Evolutionary conservation across 2,797 vertebrate genomes (phyloP).

Genomic region (Sparus aurata): DNA sequence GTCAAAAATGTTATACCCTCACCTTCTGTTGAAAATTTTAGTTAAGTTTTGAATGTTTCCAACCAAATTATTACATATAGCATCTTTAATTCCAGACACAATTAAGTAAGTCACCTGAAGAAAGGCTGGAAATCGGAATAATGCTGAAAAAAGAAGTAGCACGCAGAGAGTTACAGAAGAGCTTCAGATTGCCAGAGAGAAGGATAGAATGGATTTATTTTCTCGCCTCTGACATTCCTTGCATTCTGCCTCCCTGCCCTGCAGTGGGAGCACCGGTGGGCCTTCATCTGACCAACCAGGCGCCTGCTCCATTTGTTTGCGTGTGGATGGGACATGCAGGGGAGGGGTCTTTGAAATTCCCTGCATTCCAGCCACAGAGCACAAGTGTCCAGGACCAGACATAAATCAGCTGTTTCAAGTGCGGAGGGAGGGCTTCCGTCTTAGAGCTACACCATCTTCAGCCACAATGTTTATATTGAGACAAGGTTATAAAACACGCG

Average conservation of each 20-base stretch:
- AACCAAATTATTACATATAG: too few species aligned
- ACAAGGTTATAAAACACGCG: constrained; percentile 67
- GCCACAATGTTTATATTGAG: constrained; percentile 22
- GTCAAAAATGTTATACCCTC: too few species aligned
- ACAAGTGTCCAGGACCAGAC: constrained; percentile 82
- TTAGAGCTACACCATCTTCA: constrained; percentile 42
- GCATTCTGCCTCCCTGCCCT: constrained; percentile 78
- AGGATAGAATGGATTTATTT: constrained; percentile 63
- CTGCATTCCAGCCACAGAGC: constrained; percentile 82
- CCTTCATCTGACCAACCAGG: constrained; percentile 77
- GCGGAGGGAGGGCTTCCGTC: constrained; percentile 46
- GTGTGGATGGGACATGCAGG: constrained; percentile 77
- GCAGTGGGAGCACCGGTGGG: constrained; percentile 80
- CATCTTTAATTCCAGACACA: neutral
- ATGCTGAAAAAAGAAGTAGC: neutral
- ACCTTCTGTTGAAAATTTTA: too few species aligned
- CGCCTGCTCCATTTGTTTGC: constrained; percentile 82
- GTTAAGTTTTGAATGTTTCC: too few species aligned
- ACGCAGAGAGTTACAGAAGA: constrained; percentile 15
- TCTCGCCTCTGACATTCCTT: constrained; percentile 82
- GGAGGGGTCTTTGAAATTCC: constrained; percentile 83
- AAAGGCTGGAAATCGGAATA: constrained; percentile 2
- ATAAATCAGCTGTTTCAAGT: constrained; percentile 87
- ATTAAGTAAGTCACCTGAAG: neutral
- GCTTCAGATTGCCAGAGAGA: constrained; percentile 43